Base-by-base conservation (phyloP, 1,140 invertebrate genomes). In the Pseudomyrmex sp. region DNA sequence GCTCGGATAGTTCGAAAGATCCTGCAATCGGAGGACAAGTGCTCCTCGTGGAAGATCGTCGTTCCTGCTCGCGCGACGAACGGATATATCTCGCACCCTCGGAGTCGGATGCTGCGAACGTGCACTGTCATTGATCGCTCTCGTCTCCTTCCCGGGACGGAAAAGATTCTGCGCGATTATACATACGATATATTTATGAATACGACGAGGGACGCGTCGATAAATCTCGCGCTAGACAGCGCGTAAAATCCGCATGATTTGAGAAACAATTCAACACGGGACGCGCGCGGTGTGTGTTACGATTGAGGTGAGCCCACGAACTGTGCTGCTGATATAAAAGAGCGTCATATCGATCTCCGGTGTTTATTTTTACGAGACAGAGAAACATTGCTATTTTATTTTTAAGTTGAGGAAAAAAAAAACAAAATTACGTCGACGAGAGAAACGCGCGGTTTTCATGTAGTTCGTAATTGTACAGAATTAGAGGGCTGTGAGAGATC, bases 391-490 rank as follows among this genome's bases (percentile, higher is more conserved):
- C 4, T 5, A 35, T 35, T 35, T 35, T 35, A 35, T 35, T 35
- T 35, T 35, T 35, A 35, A 35, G 35, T 35, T 35, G 35, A 5
- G 35, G 35, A 35, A 35, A 35, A 35, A 35, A 35, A 35, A 35
- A 35, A 35, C 3, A 35, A 35, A 35, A 35, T 35, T 3, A 7
- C 35, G 35, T 35, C 5, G 35, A 35, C 35, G 35, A 35, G 35
- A 35, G 35, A 35, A 35, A 35, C 35, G 5, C 35, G 35, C 35
- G 35, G 35, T 35, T 35, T 35, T 35, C 5, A 35, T 35, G 35
- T 35, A 35, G 35, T 35, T 35, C 35, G 18, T 66, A 77, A 77
- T 77, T 66, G 9, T 66, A 46, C 46, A 77, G 63, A 77, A 77
- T 66, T 77, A 35, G 35, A 35, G 26, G 48, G 3, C 26, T 12